phyloP scores from a whole-genome alignment of 2,113 vertebrate species.

The Marmota monax region DNA sequence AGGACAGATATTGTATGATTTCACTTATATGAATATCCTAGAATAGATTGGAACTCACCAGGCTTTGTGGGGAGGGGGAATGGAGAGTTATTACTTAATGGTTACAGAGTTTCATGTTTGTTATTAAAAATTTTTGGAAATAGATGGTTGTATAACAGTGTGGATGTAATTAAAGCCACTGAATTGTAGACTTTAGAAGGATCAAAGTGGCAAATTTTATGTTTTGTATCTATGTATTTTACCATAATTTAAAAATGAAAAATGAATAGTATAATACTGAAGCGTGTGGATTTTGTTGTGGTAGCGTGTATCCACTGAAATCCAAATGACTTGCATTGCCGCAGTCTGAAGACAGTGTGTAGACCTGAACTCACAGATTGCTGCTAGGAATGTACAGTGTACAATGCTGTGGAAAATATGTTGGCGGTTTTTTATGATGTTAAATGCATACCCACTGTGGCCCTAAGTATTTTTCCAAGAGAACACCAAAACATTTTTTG shows the following conservation, averaged over 20 bases:
- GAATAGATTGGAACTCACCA: not conserved
- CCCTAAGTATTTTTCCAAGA: not conserved
- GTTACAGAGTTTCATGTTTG: not conserved
- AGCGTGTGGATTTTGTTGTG: not conserved
- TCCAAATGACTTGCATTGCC: too few relatives aligned
- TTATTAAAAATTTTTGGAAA: not conserved
- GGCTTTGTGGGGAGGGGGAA: not conserved
- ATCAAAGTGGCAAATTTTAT: not conserved
- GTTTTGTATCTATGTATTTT: not conserved
- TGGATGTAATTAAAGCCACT: not conserved
- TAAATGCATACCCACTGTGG: not conserved
- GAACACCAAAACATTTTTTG: not conserved
- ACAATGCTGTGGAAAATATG: not conserved
- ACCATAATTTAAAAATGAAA: not conserved
- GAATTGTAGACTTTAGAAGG: not conserved
- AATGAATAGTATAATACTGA: not conserved
- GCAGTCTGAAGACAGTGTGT: not conserved
- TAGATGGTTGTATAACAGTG: not conserved
- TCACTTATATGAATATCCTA: not conserved
- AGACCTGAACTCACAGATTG: not conserved
- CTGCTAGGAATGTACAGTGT: not conserved
- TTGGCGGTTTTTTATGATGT: not conserved
- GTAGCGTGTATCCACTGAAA: not conserved
- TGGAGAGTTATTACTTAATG: not conserved
- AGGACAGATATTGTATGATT: not conserved